These are phyloP conservation scores for Drosophila subobscura DNA, from an alignment of 1,140 invertebrate genomes.

Conservation along the genomic window DNA sequence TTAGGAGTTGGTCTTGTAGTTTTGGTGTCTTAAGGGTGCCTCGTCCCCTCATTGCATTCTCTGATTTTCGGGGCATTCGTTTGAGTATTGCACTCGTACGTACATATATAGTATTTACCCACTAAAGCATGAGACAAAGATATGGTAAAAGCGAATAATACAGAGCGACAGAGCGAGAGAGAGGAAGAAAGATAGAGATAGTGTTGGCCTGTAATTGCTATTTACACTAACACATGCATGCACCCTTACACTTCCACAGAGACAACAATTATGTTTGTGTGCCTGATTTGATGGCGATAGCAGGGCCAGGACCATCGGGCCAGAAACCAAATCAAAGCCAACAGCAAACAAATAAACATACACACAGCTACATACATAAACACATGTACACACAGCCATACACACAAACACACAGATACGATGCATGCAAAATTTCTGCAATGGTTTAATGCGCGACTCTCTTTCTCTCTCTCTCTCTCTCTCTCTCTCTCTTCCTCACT, in stretches of 20 bases:
- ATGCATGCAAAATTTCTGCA: slow-evolving; percentile 58
- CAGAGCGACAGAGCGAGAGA: slow-evolving; percentile 2
- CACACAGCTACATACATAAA: slow-evolving; percentile 22
- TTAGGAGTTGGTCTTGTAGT: not conserved
- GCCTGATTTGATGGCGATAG: slow-evolving; percentile 73
- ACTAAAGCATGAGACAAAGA: slow-evolving; percentile 20
- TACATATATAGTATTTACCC: slow-evolving; percentile 22
- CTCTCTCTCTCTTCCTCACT: no score
- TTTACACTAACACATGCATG: slow-evolving; percentile 52
- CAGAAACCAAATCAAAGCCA: slow-evolving; percentile 63
- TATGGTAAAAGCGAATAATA: not conserved
- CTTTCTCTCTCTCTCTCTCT: no score
- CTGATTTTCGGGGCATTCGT: slow-evolving; percentile 50
- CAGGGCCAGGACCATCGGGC: slow-evolving; percentile 42
- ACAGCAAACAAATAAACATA: slow-evolving; percentile 69
- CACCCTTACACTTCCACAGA: slow-evolving; percentile 12
- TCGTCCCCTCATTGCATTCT: slow-evolving; percentile 37
- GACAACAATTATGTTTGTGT: slow-evolving; percentile 42
- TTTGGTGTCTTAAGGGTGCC: slow-evolving; percentile 30
- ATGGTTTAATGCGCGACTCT: slow-evolving; percentile 69
- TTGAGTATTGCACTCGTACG: slow-evolving; percentile 38
- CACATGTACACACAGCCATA: slow-evolving; percentile 9
- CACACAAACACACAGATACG: slow-evolving; percentile 6
- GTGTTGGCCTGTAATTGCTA: slow-evolving; percentile 64
- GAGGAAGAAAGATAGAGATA: not conserved